Evolutionary conservation across 2,797 vertebrate species (phyloP).

Genomic region (Mus caroli): DNA sequence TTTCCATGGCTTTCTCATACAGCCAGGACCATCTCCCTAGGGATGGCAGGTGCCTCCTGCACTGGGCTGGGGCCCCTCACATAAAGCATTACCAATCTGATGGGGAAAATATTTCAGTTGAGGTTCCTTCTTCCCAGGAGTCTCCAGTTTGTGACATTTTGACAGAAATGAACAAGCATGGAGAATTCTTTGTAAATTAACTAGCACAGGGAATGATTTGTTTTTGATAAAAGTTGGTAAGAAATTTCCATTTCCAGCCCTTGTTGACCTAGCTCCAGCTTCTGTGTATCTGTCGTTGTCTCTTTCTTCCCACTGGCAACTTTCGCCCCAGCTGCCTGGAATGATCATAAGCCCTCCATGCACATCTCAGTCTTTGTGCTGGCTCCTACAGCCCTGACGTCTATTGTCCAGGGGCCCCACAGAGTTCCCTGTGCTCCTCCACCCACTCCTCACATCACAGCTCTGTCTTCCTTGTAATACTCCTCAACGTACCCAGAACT

Average conservation of each 20-base stretch:
- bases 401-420: background rate
- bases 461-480: fast-evolving
- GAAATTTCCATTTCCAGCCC: background rate
- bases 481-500: background rate
- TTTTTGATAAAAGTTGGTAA: constrained; percentile 18
- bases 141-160: background rate
- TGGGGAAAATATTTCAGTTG: background rate
- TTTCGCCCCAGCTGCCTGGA: background rate
- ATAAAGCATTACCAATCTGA: background rate
- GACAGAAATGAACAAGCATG: background rate
- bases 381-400: background rate
- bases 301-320: background rate
- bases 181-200: background rate
- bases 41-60: background rate
- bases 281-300: background rate
- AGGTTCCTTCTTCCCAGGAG: background rate
- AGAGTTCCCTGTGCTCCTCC: background rate
- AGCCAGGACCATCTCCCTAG: too few relatives aligned
- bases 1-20: background rate
- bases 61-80: background rate
- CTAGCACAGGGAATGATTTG: background rate
- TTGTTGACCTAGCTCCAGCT: background rate
- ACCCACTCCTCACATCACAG: background rate
- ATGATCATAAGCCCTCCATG: background rate
- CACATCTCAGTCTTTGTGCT: background rate